These are phyloP conservation scores for Drosophila atroscutellata DNA, from an alignment of 2,888 invertebrate species.

Conservation along the genomic window DNA sequence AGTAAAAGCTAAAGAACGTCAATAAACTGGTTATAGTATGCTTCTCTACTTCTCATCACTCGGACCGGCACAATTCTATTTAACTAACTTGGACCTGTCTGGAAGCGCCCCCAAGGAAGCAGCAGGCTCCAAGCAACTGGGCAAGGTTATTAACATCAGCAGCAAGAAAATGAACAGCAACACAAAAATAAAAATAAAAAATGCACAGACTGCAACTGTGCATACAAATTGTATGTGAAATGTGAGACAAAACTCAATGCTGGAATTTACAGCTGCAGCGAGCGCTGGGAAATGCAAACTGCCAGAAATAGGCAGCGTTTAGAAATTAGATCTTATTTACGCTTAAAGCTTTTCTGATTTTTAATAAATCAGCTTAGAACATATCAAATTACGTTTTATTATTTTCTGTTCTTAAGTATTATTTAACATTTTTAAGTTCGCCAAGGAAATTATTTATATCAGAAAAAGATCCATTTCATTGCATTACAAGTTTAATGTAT, in stretches of 20 bases:
- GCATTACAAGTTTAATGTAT: neutral
- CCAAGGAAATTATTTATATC: neutral
- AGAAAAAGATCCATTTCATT: neutral
- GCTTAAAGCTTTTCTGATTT: neutral
- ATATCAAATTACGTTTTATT: neutral
- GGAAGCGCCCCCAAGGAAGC: conserved; percentile 44
- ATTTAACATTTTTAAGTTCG: neutral
- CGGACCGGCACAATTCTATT: conserved; percentile 62
- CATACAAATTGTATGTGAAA: conserved; percentile 56
- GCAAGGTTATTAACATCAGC: conserved; percentile 66
- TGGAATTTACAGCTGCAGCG: conserved; percentile 12
- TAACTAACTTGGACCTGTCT: conserved; percentile 54
- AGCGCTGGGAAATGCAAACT: neutral
- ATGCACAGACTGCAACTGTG: conserved; percentile 53
- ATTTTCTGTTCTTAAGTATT: neutral
- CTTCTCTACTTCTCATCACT: conserved; percentile 19
- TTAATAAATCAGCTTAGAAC: neutral
- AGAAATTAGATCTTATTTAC: neutral
- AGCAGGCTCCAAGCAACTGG: conserved; percentile 32
- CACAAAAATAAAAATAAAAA: conserved; percentile 4
- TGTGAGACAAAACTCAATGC: conserved; percentile 38
- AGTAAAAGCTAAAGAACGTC: conserved; percentile 61
- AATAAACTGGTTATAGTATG: conserved; percentile 59
- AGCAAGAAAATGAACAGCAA: conserved; percentile 5
- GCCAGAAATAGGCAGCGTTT: neutral